Base-by-base conservation (phyloP, 2,113 vertebrate genomes). In the Mobula hypostoma region DNA sequence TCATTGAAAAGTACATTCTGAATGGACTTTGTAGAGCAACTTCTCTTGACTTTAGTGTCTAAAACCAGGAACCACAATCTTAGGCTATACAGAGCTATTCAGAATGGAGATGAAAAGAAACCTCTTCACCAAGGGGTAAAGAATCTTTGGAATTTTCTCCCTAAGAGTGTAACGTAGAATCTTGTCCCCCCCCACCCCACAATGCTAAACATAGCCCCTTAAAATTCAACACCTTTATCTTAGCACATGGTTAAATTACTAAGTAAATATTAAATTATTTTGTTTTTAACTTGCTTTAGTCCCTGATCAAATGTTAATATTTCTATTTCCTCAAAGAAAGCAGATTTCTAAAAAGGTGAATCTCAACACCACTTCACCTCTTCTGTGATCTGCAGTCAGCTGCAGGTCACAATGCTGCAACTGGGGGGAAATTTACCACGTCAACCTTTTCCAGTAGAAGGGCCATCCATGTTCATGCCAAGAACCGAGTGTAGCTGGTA, bases 181-280 rank as follows among this genome's bases (percentile, higher is more conserved):
- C 24, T 19, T 48, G 48, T 48, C 48, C 48, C 1, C 36, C 48
- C n/a, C 15, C 36, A 14, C 21, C 0, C 77, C n/a, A 2, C 48
- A 21, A 15, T 21, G 1, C 27, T 7, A 29, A 77, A 77, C 24
- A 77, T 29, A n/a, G 0, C 6, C 24, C n/a, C 0, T 77, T 77
- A 77, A 77, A 79, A 14, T 36, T 12, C 32, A 15, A n/a, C 15
- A 36, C n/a, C 32, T 15, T 79, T 36, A 36, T 36, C 32, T 79
- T 79, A 79, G 77, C n/a, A 36, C n/a, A 36, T 9, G 15, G 77
- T 79, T 77, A 32, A 74, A 94, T 74, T 61, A 88, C 87, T 79
- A 40, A 0, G 87, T 94, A 68, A 0, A 94, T 94, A 68, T 85
- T 77, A 2, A 17, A 93, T 56, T 72, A 94, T 36, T 94, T 94